phyloP scores from a whole-genome alignment of 2,113 vertebrate species.

The Siphamia tubifer region DNA sequence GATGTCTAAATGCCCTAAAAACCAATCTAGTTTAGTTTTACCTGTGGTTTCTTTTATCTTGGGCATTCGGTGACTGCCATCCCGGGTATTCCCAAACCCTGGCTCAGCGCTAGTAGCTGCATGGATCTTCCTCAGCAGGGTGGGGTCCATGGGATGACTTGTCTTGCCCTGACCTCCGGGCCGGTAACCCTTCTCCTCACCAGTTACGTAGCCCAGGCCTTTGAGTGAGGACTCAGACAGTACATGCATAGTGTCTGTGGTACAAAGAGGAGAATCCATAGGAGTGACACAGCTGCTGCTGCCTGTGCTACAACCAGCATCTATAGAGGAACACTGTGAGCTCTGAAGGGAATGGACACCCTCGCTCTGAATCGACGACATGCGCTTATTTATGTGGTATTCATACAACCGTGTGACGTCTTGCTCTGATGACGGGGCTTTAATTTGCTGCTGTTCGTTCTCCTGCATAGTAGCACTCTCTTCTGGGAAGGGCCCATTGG shows the following conservation, averaged over 20 bases:
- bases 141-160: conserved; percentile 84
- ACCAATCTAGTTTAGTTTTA: conserved; percentile 80
- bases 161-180: conserved; percentile 83
- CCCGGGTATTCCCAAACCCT: conserved; percentile 84
- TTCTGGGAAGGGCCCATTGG: conserved; percentile 80
- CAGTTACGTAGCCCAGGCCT: conserved; percentile 79
- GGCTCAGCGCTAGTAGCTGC: conserved; percentile 88
- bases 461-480: conserved; percentile 75
- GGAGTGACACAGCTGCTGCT: conserved; percentile 91
- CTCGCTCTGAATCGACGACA: conserved; percentile 94
- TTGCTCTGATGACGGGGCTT: conserved; percentile 82
- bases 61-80: conserved; percentile 90
- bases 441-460: conserved; percentile 81
- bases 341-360: conserved; percentile 92
- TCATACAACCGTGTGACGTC: conserved; percentile 85
- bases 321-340: conserved; percentile 95
- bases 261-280: conserved; percentile 91
- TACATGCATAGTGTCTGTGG: conserved; percentile 84
- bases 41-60: conserved; percentile 99
- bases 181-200: conserved; percentile 86
- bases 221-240: conserved; percentile 86
- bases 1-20: background rate
- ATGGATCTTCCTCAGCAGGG: conserved; percentile 88
- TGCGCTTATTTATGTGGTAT: conserved; percentile 91
- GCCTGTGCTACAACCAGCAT: conserved; percentile 93